Conservation (phyloP, 2,888 invertebrate genomes). For the Aproaerema taeniolella region DNA sequence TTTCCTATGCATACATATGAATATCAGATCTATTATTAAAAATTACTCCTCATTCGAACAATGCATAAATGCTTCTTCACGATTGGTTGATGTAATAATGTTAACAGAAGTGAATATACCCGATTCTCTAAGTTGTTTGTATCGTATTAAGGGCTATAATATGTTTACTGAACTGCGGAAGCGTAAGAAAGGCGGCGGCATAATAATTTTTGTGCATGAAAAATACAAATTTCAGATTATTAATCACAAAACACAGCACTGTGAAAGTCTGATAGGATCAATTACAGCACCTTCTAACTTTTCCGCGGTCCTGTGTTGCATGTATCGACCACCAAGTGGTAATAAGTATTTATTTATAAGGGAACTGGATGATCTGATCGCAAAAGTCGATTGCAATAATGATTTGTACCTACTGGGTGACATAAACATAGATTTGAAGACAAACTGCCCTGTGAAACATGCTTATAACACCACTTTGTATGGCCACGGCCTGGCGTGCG, state of each 20-base stretch:
- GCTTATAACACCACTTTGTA: too few relatives aligned
- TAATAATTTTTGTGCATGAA: background rate
- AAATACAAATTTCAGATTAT: background rate
- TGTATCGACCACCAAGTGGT: background rate
- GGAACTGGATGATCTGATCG: background rate
- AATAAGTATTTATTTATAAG: background rate
- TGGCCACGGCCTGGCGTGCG: too few relatives aligned
- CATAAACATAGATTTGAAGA: background rate
- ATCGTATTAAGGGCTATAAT: background rate
- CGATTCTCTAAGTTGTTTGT: background rate
- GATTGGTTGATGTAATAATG: background rate
- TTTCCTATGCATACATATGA: background rate
- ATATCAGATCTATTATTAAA: background rate
- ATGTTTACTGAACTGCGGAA: background rate
- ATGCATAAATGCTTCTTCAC: background rate
- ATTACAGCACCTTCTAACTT: background rate
- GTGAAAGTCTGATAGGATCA: background rate
- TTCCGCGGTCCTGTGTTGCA: background rate
- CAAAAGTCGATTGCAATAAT: background rate
- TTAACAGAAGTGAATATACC: constrained; percentile 1
- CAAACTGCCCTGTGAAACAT: too few relatives aligned
- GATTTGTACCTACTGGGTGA: background rate
- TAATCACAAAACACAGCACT: background rate
- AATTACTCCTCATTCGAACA: background rate
- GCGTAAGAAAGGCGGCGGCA: background rate